Evolutionary conservation across 92 coral and sea anemone species (phyloP), one percentile per base, ranked within the genome.

Genomic region (Epizoanthus stellaris): DNA sequence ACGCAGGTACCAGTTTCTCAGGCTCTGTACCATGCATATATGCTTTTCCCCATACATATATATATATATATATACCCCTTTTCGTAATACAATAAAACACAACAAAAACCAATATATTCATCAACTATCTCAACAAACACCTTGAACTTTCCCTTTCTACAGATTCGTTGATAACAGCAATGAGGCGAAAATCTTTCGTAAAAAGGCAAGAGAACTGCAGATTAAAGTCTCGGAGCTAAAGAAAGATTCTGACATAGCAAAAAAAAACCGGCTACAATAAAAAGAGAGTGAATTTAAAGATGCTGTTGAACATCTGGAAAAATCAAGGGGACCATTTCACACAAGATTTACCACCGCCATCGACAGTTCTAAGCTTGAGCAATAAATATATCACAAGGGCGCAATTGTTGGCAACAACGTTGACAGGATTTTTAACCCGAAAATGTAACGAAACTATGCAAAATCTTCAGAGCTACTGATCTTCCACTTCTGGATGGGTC

Each of bases 371-470:
- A 21, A 13, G 4, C 25, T 74, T n/a, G 73, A 75, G 8, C 15
- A 39, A 23, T 81, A 73, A 62, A 81, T 85, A 23, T 74, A 75
- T 43, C 82, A 85, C 65, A 85, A 85, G 60, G 82, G 75, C 19
- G 88, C 88, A 20, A 36, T 85, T 42, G 88, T 85, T 40, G 88
- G 83, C 9, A 63, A 75, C 36, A 73, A 85, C 23, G 82, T 85
- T 7, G 72, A 49, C 39, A 85, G 59, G 47, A 60, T 84, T 71
- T 30, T 72, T 36, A 75, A 84, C 4, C 80, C 1, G 54, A 72
- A 17, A 84, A 84, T 80, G 56, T 73, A 5, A 34, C 13, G 39
- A 84, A 71, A 73, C 40, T 84, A 19, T 67, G 61, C 19, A 20
- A 42, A 4, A 11, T 38, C 47, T 73, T 84, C 21, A 17, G 62